A percentile compares a stretch with the other conserved stretches of the same genome.
phyloP scores from a whole-genome alignment of 2,888 invertebrate genomes.

The Ochlodes sylvanus region DNA sequence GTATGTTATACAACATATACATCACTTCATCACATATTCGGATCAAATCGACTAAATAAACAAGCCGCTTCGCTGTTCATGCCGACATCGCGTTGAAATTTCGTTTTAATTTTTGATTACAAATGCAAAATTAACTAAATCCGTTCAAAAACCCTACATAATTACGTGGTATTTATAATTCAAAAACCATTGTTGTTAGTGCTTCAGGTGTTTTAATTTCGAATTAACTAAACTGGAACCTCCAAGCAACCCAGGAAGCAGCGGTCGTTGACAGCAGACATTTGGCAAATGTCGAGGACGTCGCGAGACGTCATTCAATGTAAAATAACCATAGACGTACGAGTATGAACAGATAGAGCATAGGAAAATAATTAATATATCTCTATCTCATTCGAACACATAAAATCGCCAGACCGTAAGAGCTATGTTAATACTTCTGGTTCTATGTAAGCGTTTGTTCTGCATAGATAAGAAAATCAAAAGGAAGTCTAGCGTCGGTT shows the following conservation, averaged over 20 bases:
- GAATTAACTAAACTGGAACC: conserved; percentile 23
- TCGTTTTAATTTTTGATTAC: neutral
- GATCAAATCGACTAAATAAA: too few species aligned
- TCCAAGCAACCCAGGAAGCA: conserved; percentile 22
- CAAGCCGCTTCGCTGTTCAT: too few species aligned
- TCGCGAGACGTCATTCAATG: conserved; percentile 29
- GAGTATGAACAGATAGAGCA: neutral
- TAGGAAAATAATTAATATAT: neutral
- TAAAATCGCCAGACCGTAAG: too few species aligned
- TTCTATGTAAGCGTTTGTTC: too few species aligned
- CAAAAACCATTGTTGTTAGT: conserved; percentile 1
- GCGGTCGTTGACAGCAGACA: conserved; percentile 34
- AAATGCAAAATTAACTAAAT: conserved; percentile 1
- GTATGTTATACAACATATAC: too few species aligned
- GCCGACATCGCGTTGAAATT: neutral
- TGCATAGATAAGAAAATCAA: too few species aligned
- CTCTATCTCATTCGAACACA: too few species aligned
- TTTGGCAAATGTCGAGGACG: conserved; percentile 35
- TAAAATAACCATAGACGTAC: conserved; percentile 11
- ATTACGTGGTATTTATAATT: neutral
- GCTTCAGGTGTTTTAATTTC: conserved; percentile 12
- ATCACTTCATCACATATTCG: too few species aligned
- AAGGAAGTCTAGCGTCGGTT: too few species aligned
- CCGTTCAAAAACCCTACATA: neutral
- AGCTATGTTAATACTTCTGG: too few species aligned